phyloP scores from a whole-genome alignment of 2,888 invertebrate genomes.

The Conistra vaccinii region DNA sequence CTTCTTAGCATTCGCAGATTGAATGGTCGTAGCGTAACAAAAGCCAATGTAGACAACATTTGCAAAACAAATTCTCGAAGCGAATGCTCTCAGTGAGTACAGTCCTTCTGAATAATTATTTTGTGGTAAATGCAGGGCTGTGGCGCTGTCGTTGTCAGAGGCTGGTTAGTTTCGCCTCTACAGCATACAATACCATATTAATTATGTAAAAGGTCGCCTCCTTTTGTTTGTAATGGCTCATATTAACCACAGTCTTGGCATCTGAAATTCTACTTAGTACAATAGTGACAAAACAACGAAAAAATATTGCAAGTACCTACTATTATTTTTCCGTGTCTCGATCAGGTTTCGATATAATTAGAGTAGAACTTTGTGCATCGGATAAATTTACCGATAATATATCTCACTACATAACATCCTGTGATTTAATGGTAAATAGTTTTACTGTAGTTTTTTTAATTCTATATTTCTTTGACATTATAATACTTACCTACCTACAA shows the following conservation, averaged over 20 bases:
- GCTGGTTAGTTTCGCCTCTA: background rate
- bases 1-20: background rate
- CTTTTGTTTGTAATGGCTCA: background rate
- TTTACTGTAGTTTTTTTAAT: background rate
- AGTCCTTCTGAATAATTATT: too few species aligned
- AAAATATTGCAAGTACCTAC: background rate
- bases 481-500: too few species aligned
- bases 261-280: background rate
- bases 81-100: background rate
- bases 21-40: background rate
- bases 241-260: background rate
- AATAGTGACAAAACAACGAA: background rate
- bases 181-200: background rate
- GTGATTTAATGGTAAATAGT: conserved; percentile 11
- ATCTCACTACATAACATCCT: background rate
- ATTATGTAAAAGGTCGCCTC: background rate
- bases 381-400: conserved; percentile 1
- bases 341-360: background rate
- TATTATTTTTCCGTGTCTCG: background rate
- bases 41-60: background rate
- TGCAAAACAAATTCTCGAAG: background rate
- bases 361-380: background rate
- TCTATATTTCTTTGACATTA: background rate
- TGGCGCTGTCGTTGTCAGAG: background rate
- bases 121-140: background rate